Conservation (phyloP, 2,113 vertebrate species). For the Atractosteus spatula region DNA sequence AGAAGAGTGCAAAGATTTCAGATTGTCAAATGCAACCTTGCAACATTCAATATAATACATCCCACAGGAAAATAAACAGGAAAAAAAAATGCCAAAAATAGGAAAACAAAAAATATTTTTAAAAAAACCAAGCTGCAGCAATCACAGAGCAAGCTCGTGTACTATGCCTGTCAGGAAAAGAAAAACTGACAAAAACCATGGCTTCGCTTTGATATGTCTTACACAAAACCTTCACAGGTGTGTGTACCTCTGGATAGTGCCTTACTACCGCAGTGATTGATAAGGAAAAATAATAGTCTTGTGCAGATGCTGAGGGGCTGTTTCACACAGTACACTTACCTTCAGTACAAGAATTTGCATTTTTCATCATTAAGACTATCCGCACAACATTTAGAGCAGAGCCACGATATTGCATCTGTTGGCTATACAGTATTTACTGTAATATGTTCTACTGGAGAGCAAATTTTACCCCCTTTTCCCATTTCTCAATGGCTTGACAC, state of each 20-base stretch:
- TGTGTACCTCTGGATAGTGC: background rate
- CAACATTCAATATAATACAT: constrained; percentile 72
- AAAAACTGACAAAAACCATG: constrained; percentile 34
- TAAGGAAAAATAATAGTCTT: no score
- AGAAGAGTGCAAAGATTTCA: constrained; percentile 78
- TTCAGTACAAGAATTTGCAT: background rate
- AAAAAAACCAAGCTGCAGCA: constrained; percentile 56
- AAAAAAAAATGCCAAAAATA: constrained; percentile 35
- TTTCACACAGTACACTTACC: no score
- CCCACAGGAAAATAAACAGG: constrained; percentile 55
- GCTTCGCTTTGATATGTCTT: constrained; percentile 48
- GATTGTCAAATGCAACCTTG: constrained; percentile 86
- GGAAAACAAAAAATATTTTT: background rate
- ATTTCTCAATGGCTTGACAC: no score
- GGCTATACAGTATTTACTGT: no score
- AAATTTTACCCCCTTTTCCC: no score
- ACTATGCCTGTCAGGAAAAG: constrained; percentile 47
- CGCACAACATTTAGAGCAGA: no score
- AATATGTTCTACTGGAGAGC: no score
- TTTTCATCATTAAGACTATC: background rate
- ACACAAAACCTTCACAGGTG: constrained; percentile 49
- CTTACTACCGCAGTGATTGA: no score
- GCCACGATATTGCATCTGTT: no score
- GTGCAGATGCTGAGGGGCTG: no score
- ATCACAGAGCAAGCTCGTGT: constrained; percentile 54